phyloP scores from a whole-genome alignment of 2,888 invertebrate species.

The Coelopa pilipes region DNA sequence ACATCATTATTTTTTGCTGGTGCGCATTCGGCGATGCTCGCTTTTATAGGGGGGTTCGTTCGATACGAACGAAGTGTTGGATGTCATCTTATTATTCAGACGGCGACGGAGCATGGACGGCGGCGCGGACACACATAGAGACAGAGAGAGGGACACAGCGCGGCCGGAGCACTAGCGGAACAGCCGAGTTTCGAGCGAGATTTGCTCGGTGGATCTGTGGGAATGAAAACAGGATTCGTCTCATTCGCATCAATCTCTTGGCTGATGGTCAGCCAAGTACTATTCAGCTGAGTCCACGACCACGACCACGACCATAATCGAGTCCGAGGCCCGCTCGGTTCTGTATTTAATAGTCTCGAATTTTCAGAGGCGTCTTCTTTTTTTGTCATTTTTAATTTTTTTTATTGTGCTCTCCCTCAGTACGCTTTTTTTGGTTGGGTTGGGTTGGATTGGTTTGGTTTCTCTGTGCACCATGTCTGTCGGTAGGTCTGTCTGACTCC shows the following conservation, averaged over 20 bases:
- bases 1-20: slow-evolving; percentile 16
- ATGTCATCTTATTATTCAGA: slow-evolving; percentile 65
- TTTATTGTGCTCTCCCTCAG: not conserved
- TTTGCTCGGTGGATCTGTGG: slow-evolving; percentile 58
- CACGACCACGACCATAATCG: not conserved
- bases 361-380: slow-evolving; percentile 9
- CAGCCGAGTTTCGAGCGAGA: slow-evolving; percentile 35
- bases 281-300: slow-evolving; percentile 17
- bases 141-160: not conserved
- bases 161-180: slow-evolving; percentile 2
- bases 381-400: slow-evolving; percentile 3
- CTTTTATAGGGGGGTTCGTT: slow-evolving; percentile 32
- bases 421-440: not conserved
- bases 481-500: not conserved
- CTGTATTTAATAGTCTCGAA: slow-evolving; percentile 14
- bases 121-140: not conserved
- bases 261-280: slow-evolving; percentile 30
- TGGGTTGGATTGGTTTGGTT: not conserved
- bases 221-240: slow-evolving; percentile 66
- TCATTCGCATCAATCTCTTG: not conserved
- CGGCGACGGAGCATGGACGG: not conserved
- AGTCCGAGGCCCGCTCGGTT: not conserved
- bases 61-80: slow-evolving; percentile 65
- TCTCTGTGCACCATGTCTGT: not conserved
- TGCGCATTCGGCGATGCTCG: slow-evolving; percentile 22